These are phyloP conservation scores for Heliconius ethilla DNA, from an alignment of 2,888 invertebrate genomes.

Conservation along the genomic window DNA sequence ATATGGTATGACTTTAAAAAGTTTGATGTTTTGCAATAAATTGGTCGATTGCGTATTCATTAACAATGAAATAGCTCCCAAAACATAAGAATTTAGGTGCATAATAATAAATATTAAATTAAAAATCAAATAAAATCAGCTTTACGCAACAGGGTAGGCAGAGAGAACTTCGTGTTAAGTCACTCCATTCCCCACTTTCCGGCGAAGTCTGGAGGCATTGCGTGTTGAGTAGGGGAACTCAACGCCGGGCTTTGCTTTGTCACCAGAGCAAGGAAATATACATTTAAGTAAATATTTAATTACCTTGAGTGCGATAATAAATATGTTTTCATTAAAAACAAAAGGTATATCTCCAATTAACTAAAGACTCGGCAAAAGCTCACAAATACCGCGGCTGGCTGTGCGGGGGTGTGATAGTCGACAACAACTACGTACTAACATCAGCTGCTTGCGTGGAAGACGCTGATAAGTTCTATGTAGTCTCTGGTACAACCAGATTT, in stretches of 20 bases:
- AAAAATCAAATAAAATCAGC: too few relatives aligned
- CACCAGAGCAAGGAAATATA: too few relatives aligned
- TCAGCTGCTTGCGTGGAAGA: conserved; percentile 78
- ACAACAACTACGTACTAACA: conserved; percentile 67
- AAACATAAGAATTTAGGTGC: too few relatives aligned
- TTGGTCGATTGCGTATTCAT: not conserved
- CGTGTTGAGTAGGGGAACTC: too few relatives aligned
- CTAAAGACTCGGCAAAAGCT: conserved; percentile 74
- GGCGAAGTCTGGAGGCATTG: too few relatives aligned
- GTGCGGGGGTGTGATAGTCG: conserved; percentile 74
- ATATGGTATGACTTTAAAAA: conserved; percentile 62
- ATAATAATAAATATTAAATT: too few relatives aligned
- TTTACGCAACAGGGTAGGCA: too few relatives aligned
- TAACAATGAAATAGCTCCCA: too few relatives aligned
- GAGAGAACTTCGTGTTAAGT: too few relatives aligned
- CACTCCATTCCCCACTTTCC: too few relatives aligned
- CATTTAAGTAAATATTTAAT: too few relatives aligned
- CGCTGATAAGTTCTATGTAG: conserved; percentile 74
- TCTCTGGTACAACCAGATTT: conserved; percentile 71
- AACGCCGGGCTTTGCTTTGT: too few relatives aligned
- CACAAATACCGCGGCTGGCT: conserved; percentile 76
- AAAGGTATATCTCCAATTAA: conserved; percentile 74
- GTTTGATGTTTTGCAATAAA: not conserved
- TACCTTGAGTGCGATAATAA: not conserved
- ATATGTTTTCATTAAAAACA: not conserved